phyloP scores from a whole-genome alignment of 37 sponge, comb jelly and placozoan species.

The Chondrosia reniformis region DNA sequence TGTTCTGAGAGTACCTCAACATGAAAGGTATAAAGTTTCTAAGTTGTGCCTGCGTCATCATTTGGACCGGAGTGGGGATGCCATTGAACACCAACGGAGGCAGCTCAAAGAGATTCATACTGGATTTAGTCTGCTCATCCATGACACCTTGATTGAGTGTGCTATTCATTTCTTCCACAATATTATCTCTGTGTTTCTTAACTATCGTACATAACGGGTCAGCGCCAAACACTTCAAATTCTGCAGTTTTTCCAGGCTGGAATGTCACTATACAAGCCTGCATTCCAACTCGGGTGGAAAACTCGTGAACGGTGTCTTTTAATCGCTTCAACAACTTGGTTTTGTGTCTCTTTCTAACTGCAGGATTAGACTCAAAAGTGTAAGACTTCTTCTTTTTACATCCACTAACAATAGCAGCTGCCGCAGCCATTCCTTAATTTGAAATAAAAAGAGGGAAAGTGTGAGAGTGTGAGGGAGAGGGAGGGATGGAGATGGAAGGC shows the following conservation, averaged over 20 bases:
- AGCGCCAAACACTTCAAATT: slow-evolving; percentile 84
- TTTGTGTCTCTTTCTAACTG: slow-evolving; percentile 73
- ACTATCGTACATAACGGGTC: slow-evolving; percentile 54
- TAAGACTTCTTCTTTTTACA: slow-evolving; percentile 54
- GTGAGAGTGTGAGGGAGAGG: background rate
- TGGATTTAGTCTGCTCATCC: background rate
- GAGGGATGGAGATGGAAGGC: background rate
- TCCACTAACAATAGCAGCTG: slow-evolving; percentile 71
- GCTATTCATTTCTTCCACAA: slow-evolving; percentile 46
- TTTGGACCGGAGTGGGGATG: slow-evolving; percentile 88
- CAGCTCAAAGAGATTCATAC: slow-evolving; percentile 51
- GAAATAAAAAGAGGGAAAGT: background rate
- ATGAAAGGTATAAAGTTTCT: slow-evolving; percentile 83
- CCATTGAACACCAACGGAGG: slow-evolving; percentile 89
- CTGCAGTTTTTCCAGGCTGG: slow-evolving; percentile 61
- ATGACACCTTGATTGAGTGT: slow-evolving; percentile 35
- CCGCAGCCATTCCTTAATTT: slow-evolving; percentile 65
- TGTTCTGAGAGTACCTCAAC: slow-evolving; percentile 79
- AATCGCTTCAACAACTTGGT: slow-evolving; percentile 74
- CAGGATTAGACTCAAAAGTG: slow-evolving; percentile 84
- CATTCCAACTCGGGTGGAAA: slow-evolving; percentile 78
- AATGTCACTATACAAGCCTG: slow-evolving; percentile 79
- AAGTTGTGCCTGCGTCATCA: slow-evolving; percentile 94
- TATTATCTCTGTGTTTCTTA: slow-evolving; percentile 54
- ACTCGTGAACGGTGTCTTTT: slow-evolving; percentile 75